Conservation (phyloP, 2,113 vertebrate species). For the Rallus limicola region DNA sequence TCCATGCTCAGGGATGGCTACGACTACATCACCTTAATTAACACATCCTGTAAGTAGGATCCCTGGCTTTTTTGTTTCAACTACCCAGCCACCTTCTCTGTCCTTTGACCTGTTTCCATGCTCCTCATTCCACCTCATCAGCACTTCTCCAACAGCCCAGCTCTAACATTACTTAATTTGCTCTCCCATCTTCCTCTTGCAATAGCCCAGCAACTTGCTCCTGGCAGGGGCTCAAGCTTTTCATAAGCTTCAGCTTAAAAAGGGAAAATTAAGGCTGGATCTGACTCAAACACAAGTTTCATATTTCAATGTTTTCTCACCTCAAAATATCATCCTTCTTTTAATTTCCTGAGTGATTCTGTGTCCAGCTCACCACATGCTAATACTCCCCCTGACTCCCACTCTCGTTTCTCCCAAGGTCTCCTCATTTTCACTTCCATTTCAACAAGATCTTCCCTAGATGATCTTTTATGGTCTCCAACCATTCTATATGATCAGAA, state of each 20-base stretch:
- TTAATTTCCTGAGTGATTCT: slow-evolving; percentile 38
- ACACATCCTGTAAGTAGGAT: not conserved
- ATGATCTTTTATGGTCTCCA: too few relatives aligned
- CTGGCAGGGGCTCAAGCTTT: not conserved
- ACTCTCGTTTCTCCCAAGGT: not conserved
- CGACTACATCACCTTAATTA: not conserved
- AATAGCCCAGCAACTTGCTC: not conserved
- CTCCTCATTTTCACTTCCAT: not conserved
- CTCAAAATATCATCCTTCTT: slow-evolving; percentile 9
- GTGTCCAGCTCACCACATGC: not conserved
- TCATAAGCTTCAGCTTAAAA: slow-evolving; percentile 8
- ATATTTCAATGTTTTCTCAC: slow-evolving; percentile 44
- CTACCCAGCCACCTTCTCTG: not conserved
- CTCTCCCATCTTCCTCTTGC: not conserved
- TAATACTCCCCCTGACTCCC: not conserved
- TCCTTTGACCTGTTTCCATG: not conserved
- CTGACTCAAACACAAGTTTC: slow-evolving; percentile 9
- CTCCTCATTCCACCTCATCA: not conserved
- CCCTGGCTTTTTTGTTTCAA: not conserved
- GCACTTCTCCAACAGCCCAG: not conserved
- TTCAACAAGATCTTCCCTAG: not conserved
- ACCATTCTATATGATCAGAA: not conserved
- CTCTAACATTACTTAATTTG: not conserved
- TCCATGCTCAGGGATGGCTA: not conserved
- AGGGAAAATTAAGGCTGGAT: slow-evolving; percentile 12